A percentile compares a stretch with the other conserved stretches of the same genome.
Conservation (phyloP, 1,140 invertebrate genomes). For the Lordiphosa mommai region DNA sequence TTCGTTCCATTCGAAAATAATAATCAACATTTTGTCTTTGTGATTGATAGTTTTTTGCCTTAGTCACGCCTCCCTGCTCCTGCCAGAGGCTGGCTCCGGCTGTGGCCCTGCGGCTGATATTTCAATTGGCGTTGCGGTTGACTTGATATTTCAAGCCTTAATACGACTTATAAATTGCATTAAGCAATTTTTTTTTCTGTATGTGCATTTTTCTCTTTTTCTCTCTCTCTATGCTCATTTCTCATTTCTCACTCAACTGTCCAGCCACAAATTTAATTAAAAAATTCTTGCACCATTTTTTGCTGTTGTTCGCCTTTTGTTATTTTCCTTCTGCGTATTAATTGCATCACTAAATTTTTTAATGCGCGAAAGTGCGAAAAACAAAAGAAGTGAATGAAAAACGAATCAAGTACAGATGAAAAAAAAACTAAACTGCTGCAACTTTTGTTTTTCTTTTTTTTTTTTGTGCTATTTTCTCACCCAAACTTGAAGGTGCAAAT, state of each 20-base stretch:
- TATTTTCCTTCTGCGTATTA: slow-evolving; percentile 55
- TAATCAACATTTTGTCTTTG: slow-evolving; percentile 65
- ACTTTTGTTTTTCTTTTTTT: slow-evolving; percentile 18
- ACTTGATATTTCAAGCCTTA: slow-evolving; percentile 64
- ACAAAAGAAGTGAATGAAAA: slow-evolving; percentile 53
- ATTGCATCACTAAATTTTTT: slow-evolving; percentile 75
- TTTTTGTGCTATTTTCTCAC: slow-evolving; percentile 11
- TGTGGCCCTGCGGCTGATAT: slow-evolving; percentile 38
- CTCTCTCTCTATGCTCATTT: slow-evolving; percentile 11
- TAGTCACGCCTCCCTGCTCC: slow-evolving; percentile 11
- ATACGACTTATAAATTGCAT: slow-evolving; percentile 68
- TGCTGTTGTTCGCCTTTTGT: slow-evolving; percentile 22
- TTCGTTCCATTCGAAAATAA: slow-evolving; percentile 48
- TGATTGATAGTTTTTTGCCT: slow-evolving; percentile 70
- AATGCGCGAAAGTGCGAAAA: slow-evolving; percentile 74
- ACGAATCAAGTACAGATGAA: slow-evolving; percentile 47
- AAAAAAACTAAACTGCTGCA: neutral
- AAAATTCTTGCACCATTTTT: slow-evolving; percentile 71
- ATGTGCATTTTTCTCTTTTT: slow-evolving; percentile 39
- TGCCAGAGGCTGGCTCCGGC: slow-evolving; percentile 2
- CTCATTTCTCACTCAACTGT: slow-evolving; percentile 72
- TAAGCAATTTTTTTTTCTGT: slow-evolving; percentile 28
- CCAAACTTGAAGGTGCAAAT: slow-evolving; percentile 64
- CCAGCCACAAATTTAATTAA: slow-evolving; percentile 74
- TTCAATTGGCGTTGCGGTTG: slow-evolving; percentile 58